Percentiles rank a stretch among this genome's conserved stretches.
These are phyloP conservation scores for Heliconius congener DNA, from an alignment of 1,140 invertebrate species.

Conservation along the genomic window DNA sequence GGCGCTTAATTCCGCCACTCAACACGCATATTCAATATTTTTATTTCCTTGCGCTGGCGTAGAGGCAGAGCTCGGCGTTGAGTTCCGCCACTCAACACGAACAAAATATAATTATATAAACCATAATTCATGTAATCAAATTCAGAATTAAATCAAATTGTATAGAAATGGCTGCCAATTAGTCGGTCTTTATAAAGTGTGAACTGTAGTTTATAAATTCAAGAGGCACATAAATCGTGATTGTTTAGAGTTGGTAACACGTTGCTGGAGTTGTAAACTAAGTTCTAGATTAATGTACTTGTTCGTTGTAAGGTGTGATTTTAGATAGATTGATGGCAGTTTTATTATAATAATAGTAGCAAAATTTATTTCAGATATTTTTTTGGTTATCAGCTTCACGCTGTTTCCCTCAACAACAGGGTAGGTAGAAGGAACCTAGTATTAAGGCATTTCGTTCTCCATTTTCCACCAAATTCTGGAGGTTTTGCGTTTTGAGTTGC, in stretches of 20 bases:
- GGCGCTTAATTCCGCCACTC: too few species aligned
- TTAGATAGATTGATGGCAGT: background rate
- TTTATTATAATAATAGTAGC: background rate
- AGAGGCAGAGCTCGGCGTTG: too few species aligned
- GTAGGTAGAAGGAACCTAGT: too few species aligned
- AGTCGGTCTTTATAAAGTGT: background rate
- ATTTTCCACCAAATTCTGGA: too few species aligned
- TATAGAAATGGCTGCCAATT: constrained; percentile 2
- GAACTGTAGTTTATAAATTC: constrained; percentile 13
- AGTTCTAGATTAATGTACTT: constrained; percentile 2
- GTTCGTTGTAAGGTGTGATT: background rate
- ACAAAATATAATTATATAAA: background rate
- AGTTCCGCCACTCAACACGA: too few species aligned
- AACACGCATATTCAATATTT: too few species aligned
- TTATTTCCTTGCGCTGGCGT: too few species aligned
- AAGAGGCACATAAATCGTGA: constrained; percentile 8
- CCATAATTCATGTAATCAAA: background rate
- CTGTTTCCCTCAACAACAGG: too few species aligned
- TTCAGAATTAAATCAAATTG: background rate
- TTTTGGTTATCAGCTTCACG: too few species aligned
- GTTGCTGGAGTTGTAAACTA: background rate
- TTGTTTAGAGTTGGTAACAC: background rate
- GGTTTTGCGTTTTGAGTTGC: too few species aligned
- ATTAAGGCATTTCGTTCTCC: too few species aligned
- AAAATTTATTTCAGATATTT: too few species aligned